Evolutionary conservation across 1,140 invertebrate genomes (phyloP), one percentile per base, ranked within the genome.

Genomic region (Ylistrum balloti): DNA sequence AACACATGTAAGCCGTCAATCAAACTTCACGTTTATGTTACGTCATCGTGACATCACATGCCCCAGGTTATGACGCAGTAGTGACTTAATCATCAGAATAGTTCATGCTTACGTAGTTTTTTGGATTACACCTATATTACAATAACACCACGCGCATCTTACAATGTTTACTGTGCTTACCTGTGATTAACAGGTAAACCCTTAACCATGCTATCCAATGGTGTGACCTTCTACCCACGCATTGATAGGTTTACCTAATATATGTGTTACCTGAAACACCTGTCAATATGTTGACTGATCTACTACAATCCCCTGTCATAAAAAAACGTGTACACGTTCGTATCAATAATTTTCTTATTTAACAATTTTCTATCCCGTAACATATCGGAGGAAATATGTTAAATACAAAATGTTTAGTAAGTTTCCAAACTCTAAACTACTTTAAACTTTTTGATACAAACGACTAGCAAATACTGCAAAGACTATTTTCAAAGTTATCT

Each of bases 1-100:
- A 74, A 48, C 45, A 74, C n/a, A 74, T 5, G n/a, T 74, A 28
- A 74, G 56, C 56, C 28, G 56, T 74, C 56, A 74, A 74, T 74
- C 56, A 74, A 74, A 74, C 41, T 28, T 74, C 22, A 74, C 56
- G 7, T 74, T 74, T 11, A 28, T 11, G 22, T 74, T 74, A 74
- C 56, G 56, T 74, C 56, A 74, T 28, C n/a, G 11, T 74, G 56
- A 74, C 56, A 74, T 74, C 56, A 74, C 13, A 7, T 28, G 22
- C 56, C 56, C 28, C 3, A 5, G 22, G 56, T n/a, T 17, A 22
- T 74, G 56, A 74, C 56, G 56, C 28, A 74, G 56, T n/a, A 28
- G 28, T 74, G 56, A 28, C 15, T 74, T 28, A n/a, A 28, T 74
- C 9, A 28, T n/a, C n/a, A 22, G 56, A n/a, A 74, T 13, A 0